Evolutionary conservation across 2,797 vertebrate species (phyloP), one percentile per base, ranked within the genome.

Genomic region (Tokudaia muenninki): DNA sequence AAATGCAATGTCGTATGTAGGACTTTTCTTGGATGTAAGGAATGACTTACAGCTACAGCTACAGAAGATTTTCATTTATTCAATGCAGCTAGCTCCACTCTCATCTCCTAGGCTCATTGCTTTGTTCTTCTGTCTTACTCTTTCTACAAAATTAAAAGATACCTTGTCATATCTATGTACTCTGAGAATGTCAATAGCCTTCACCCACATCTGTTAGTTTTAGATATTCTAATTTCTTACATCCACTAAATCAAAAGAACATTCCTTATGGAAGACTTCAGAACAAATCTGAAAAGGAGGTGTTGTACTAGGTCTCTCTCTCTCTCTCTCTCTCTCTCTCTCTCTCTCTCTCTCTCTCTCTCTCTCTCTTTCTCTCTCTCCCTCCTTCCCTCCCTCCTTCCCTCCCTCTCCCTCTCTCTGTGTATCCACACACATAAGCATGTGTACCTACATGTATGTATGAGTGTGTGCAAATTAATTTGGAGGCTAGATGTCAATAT

Each of bases 61-160:
- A 6, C 75, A 9, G 52, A 70, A 44, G 83, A 61, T 83, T 92
- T 88, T 79, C 13, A 0, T 82, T 75, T 50, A 55, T 57, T 50
- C 89, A 65, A 22, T 55, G 37, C 2, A 63, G 37, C 3, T n/a
- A 16, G 2, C 26, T 90, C 9, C 2, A 34, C 29, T 83, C 26
- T 44, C 52, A n/a, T 65, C 47, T 5, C 44, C 3, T 78, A 80
- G 75, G 31, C 37, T 75, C 72, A n/a, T 59, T 22, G 34, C 14
- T 91, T 91, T 61, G 17, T 44, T 82, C 77, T 52, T 47, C 55
- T 67, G 41, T 61, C 26, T n/a, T 8, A 17, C 3, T 24, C n/a
- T 78, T 92, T 94, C 57, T 31, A 83, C 5, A 75, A 55, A 74
- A 57, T 87, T 59, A 89, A 31, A 94, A 92, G 78, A 52, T 9